phyloP scores from a whole-genome alignment of 1,140 invertebrate genomes.

The Drosophila murphyi region DNA sequence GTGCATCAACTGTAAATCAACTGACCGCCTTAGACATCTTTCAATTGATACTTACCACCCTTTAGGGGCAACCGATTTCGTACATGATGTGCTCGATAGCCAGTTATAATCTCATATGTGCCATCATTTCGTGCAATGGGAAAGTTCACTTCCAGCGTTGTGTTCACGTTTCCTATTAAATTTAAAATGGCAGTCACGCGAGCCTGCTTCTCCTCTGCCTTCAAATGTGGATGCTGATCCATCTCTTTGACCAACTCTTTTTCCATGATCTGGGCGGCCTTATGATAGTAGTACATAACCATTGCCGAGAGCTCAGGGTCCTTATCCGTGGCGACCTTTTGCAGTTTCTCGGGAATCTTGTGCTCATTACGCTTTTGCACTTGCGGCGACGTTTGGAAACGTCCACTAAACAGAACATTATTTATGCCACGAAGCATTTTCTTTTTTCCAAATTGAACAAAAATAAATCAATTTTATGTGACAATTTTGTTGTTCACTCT shows the following conservation, averaged over 20 bases:
- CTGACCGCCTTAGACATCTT: not conserved
- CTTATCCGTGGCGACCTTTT: conserved; percentile 86
- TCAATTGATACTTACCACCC: conserved; percentile 86
- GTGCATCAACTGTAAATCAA: not conserved
- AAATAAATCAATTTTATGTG: not conserved
- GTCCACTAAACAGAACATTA: conserved; percentile 3
- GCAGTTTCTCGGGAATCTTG: conserved; percentile 87
- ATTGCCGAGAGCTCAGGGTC: conserved; percentile 89
- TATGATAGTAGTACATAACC: conserved; percentile 90
- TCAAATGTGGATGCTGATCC: conserved; percentile 85
- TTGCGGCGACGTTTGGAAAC: not conserved
- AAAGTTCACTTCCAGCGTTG: conserved; percentile 91
- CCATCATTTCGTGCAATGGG: conserved; percentile 92
- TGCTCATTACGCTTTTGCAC: conserved; percentile 65
- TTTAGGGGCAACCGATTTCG: conserved; percentile 92
- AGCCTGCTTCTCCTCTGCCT: conserved; percentile 87
- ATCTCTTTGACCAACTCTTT: conserved; percentile 88
- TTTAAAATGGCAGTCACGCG: conserved; percentile 89
- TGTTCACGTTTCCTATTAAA: conserved; percentile 90
- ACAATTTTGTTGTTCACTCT: not conserved
- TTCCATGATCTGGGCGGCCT: conserved; percentile 88
- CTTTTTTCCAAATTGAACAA: conserved; percentile 1
- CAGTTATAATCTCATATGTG: conserved; percentile 91
- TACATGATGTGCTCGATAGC: conserved; percentile 93
- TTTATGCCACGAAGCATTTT: conserved; percentile 25